phyloP scores from a whole-genome alignment of 2,113 vertebrate genomes.

The Seriola quinqueradiata region DNA sequence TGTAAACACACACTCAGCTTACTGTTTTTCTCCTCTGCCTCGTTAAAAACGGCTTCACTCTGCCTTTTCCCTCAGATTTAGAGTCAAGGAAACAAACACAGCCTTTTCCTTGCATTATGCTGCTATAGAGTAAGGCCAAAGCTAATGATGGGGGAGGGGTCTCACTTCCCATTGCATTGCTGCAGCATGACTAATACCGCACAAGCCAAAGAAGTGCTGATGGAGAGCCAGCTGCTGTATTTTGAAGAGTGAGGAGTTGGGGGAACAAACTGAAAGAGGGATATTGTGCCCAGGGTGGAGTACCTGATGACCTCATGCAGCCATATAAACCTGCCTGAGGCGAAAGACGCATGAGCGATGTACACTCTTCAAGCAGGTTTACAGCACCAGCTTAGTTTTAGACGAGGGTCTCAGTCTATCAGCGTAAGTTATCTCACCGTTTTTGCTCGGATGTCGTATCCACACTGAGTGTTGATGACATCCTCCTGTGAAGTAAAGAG shows the following conservation, averaged over 20 bases:
- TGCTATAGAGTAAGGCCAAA: conserved; percentile 52
- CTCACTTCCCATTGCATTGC: conserved; percentile 64
- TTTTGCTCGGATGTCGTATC: conserved; percentile 97
- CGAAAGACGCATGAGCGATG: conserved; percentile 13
- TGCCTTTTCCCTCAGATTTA: conserved; percentile 47
- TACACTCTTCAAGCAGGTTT: conserved; percentile 6
- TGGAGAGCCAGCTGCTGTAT: conserved; percentile 71
- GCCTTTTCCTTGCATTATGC: conserved; percentile 65
- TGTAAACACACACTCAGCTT: conserved; percentile 27
- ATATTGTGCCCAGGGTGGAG: conserved; percentile 66
- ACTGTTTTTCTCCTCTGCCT: conserved; percentile 27
- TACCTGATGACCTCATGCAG: conserved; percentile 63
- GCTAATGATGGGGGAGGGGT: conserved; percentile 64
- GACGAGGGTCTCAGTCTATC: neutral
- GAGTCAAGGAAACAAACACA: conserved; percentile 60
- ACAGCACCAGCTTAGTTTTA: neutral
- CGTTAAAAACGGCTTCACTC: conserved; percentile 20
- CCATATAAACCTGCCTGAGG: conserved; percentile 22
- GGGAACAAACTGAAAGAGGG: conserved; percentile 52
- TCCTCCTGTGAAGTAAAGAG: conserved; percentile 89
- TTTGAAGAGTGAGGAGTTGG: conserved; percentile 32
- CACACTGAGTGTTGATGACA: conserved; percentile 99
- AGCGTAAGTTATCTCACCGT: conserved; percentile 85
- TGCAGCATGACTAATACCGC: conserved; percentile 79
- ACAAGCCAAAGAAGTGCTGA: conserved; percentile 53